Evolutionary conservation across 2,113 vertebrate species (phyloP).

Genomic region (Mohoua ochrocephala): DNA sequence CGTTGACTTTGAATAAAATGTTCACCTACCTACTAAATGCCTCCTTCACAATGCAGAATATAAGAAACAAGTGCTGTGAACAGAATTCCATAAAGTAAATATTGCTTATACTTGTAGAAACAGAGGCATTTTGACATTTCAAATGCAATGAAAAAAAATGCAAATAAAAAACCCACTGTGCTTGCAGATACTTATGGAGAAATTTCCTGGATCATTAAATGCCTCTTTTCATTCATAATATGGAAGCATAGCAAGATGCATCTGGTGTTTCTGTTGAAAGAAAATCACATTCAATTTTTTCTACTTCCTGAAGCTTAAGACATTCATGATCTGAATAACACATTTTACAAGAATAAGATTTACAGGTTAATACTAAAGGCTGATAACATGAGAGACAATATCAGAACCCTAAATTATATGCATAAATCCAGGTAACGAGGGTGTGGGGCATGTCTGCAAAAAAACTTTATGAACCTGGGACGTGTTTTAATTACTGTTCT

Average conservation of each 20-base stretch:
- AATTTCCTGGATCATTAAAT: constrained; percentile 16
- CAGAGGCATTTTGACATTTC: background rate
- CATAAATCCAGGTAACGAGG: background rate
- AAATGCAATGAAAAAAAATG: background rate
- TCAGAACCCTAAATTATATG: background rate
- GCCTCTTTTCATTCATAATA: constrained; percentile 7
- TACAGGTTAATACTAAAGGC: background rate
- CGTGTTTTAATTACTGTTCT: background rate
- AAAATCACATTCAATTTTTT: background rate
- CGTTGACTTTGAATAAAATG: background rate
- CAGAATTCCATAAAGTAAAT: background rate
- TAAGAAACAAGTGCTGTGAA: background rate
- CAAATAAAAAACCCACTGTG: background rate
- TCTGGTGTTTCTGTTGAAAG: constrained; percentile 17
- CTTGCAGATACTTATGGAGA: background rate
- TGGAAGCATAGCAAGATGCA: background rate
- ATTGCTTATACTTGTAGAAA: background rate
- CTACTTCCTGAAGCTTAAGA: background rate
- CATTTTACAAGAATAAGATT: background rate
- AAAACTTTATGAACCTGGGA: background rate
- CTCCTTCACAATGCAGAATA: background rate
- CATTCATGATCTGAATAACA: background rate
- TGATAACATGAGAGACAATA: background rate
- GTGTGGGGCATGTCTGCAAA: background rate
- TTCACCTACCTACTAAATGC: background rate